Percentiles rank a stretch among this genome's conserved stretches.
These are phyloP conservation scores for Phoxinus phoxinus DNA, from an alignment of 2,113 vertebrate species.

Conservation along the genomic window DNA sequence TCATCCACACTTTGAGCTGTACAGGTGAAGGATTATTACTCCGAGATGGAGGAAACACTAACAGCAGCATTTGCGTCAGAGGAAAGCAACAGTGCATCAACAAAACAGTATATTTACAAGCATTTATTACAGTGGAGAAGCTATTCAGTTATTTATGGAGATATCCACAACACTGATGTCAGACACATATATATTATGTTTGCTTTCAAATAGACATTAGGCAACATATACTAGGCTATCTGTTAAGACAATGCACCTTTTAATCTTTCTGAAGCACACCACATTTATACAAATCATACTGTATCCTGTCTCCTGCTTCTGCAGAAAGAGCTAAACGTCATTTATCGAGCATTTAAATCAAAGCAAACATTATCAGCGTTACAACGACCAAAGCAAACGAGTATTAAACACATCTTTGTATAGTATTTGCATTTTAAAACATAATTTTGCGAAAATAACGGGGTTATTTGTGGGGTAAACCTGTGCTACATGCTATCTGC, in stretches of 20 bases:
- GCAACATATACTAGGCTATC: background rate
- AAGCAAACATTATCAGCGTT: background rate
- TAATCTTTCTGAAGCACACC: background rate
- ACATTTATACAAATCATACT: slow-evolving; percentile 1
- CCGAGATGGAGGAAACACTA: background rate
- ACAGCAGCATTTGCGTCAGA: slow-evolving; percentile 3
- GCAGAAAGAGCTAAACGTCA: background rate
- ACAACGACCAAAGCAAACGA: background rate
- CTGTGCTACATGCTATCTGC: slow-evolving; percentile 24
- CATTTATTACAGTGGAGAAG: background rate
- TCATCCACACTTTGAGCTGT: slow-evolving; percentile 3
- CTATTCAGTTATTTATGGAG: background rate
- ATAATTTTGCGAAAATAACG: background rate
- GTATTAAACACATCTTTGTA: background rate
- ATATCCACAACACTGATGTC: background rate
- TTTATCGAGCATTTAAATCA: background rate
- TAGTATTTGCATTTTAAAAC: slow-evolving; percentile 14
- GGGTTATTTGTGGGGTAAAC: background rate
- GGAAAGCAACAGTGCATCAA: background rate
- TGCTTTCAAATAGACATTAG: background rate
- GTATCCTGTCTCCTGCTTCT: background rate
- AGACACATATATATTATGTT: background rate
- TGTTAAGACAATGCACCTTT: background rate
- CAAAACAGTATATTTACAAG: background rate
- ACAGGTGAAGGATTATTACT: slow-evolving; percentile 22